Percentiles rank a stretch among this genome's conserved stretches.
These are phyloP conservation scores for Melanogrammus aeglefinus DNA, from an alignment of 2,797 vertebrate genomes.

Conservation along the genomic window DNA sequence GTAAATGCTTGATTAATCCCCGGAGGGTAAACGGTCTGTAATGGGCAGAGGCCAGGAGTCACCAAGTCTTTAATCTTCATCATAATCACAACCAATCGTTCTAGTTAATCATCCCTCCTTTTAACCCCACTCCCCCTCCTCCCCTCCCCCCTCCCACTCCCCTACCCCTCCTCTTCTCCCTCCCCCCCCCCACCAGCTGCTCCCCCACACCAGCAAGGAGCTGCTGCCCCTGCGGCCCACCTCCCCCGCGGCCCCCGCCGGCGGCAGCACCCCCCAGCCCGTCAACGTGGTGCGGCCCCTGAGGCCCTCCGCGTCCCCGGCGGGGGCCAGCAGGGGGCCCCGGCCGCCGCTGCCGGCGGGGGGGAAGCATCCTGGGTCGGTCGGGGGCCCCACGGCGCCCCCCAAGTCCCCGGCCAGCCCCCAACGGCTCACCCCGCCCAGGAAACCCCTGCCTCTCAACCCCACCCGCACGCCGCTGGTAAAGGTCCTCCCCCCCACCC, in stretches of 20 bases:
- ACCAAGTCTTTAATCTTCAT: background rate
- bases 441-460: slow-evolving; percentile 80
- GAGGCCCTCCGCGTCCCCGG: slow-evolving; percentile 55
- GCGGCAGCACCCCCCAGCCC: slow-evolving; percentile 68
- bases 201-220: slow-evolving; percentile 69
- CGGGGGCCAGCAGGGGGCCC: slow-evolving; percentile 55
- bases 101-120: background rate
- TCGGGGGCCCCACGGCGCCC: slow-evolving; percentile 19
- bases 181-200: slow-evolving; percentile 38
- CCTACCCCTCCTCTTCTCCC: background rate
- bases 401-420: slow-evolving; percentile 40
- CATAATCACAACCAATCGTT: background rate
- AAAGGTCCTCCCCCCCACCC: slow-evolving; percentile 20
- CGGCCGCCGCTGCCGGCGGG: slow-evolving; percentile 69
- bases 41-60: too few species aligned
- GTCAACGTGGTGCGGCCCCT: slow-evolving; percentile 81
- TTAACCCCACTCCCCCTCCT: background rate
- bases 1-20: background rate
- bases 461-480: slow-evolving; percentile 79
- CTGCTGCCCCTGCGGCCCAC: slow-evolving; percentile 65
- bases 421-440: slow-evolving; percentile 77
- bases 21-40: too few species aligned
- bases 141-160: too few species aligned
- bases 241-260: slow-evolving; percentile 4
- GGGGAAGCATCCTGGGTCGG: slow-evolving; percentile 47